Evolutionary conservation across 2,113 vertebrate species (phyloP).

Genomic region (Motacilla tschutschensis): DNA sequence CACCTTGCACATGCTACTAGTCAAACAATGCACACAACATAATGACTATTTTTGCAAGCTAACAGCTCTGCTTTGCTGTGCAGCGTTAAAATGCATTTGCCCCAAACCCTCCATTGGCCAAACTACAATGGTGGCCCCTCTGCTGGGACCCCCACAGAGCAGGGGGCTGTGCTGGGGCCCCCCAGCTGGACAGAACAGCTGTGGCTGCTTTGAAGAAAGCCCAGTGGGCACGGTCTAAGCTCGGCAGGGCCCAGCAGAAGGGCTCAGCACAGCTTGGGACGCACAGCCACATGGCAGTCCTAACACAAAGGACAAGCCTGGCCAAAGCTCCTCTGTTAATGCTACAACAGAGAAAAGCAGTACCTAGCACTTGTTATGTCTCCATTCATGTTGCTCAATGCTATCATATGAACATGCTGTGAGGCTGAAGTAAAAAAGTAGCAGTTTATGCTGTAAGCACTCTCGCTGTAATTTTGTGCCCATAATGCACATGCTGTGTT

Average conservation of each 20-base stretch:
- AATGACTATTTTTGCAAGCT: not conserved
- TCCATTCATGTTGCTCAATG: accelerated
- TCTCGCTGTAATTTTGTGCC: not conserved
- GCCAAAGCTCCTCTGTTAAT: not conserved
- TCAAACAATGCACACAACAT: not conserved
- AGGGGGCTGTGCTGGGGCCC: accelerated
- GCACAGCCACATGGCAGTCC: not conserved
- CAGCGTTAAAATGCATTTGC: not conserved
- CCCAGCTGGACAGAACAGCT: accelerated
- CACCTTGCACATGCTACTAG: accelerated
- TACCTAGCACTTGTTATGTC: too few relatives aligned
- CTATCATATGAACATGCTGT: not conserved
- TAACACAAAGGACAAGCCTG: not conserved
- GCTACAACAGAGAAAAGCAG: not conserved
- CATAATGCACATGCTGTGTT: not conserved
- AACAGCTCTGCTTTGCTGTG: not conserved
- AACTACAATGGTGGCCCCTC: accelerated
- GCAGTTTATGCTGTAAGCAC: accelerated
- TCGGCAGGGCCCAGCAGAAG: accelerated
- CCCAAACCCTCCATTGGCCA: not conserved
- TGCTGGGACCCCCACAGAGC: not conserved
- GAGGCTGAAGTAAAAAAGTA: not conserved
- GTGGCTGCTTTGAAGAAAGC: accelerated
- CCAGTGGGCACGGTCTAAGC: accelerated
- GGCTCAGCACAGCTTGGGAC: not conserved